These are phyloP conservation scores for Apis cerana DNA, from an alignment of 1,140 invertebrate genomes.

Conservation along the genomic window DNA sequence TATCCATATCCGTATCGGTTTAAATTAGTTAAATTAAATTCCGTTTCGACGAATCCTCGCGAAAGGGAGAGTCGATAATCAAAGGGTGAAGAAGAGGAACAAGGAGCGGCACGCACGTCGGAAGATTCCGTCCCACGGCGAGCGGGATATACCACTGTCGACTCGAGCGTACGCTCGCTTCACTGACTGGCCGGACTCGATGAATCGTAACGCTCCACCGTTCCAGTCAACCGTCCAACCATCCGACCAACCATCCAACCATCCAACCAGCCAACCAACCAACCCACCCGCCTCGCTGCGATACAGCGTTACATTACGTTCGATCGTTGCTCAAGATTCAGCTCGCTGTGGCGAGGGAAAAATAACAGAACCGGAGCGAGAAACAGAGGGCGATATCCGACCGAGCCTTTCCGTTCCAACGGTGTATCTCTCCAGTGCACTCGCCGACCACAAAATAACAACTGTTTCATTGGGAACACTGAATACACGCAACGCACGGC, in stretches of 20 bases:
- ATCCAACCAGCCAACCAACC: not conserved
- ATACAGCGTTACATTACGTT: slow-evolving; percentile 36
- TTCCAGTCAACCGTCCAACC: not conserved
- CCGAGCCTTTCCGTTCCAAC: slow-evolving; percentile 36
- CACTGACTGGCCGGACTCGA: slow-evolving; percentile 17
- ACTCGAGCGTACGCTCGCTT: slow-evolving; percentile 14
- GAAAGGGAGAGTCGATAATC: not conserved
- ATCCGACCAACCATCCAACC: not conserved
- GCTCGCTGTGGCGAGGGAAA: slow-evolving; percentile 10
- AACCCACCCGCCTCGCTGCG: not conserved
- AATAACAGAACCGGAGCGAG: not conserved
- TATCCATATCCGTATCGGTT: too few relatives aligned
- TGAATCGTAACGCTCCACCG: slow-evolving; percentile 16
- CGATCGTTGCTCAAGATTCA: slow-evolving; percentile 46
- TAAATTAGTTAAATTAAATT: too few relatives aligned
- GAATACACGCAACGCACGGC: slow-evolving; percentile 47
- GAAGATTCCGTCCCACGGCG: not conserved
- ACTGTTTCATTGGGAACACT: slow-evolving; percentile 60
- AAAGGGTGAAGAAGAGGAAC: not conserved
- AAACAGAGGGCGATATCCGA: slow-evolving; percentile 36
- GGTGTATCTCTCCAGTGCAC: slow-evolving; percentile 58
- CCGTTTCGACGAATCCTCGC: too few relatives aligned
- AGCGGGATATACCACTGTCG: slow-evolving; percentile 19
- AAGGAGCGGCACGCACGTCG: not conserved
- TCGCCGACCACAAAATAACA: slow-evolving; percentile 63